Evolutionary conservation across 2,797 vertebrate species (phyloP), one percentile per base, ranked within the genome.

Genomic region (Poecilia gillii): DNA sequence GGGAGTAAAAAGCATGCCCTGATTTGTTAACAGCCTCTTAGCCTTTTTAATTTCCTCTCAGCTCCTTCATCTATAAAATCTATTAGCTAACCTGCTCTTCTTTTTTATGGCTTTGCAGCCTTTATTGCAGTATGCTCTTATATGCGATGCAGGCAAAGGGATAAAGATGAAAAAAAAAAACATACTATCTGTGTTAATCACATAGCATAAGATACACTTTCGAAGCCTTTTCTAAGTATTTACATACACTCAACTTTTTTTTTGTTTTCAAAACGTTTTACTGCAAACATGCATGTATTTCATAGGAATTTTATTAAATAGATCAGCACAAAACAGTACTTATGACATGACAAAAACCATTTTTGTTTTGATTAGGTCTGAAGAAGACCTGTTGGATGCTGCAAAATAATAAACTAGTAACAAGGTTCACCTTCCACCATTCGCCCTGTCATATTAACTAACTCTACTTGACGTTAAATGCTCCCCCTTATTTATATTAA

Each of bases 11-110:
- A 82, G 85, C 81, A 87, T 23, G 51, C 36, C 74, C 76, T 89
- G 62, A 91, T 92, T 92, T 93, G 89, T 92, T 91, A 86, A 85
- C 84, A 83, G n/a, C 55, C 79, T 76, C 73, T 81, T 33, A 16
- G 43, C 77, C 11, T 49, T 85, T 77, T 76, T 83, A 82, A 93
- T 92, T 91, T 92, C 86, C 89, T 86, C 77, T 76, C 59, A 75
- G 72, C 77, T 76, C 72, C 77, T 78, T 33, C 36, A 82, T 80
- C 75, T 79, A 89, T 84, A 90, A 81, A 83, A 85, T 81, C 79
- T n/a, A 76, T 72, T 55, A 76, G 41, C 80, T 88, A 88, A 90
- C 85, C 82, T 77, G 77, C 47, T 39, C n/a, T 39, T 74, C 78
- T 73, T 55, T 64, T 72, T 23, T 13, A 66, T 71, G 73, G 43